Conservation (phyloP, 2,113 vertebrate species). For the Erythrolamprus reginae region DNA sequence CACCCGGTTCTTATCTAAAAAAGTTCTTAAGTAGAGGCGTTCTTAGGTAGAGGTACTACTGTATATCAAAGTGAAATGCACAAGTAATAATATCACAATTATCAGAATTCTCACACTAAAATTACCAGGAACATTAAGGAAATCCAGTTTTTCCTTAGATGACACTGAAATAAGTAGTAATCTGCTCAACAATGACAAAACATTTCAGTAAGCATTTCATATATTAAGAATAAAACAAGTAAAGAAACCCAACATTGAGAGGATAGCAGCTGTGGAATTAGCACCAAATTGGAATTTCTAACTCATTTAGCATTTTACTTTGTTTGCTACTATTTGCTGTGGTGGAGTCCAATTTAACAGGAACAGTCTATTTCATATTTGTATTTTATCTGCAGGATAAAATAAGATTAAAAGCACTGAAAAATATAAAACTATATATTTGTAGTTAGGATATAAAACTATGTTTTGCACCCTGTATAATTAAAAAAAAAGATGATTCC, state of each 20-base stretch:
- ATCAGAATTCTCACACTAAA: neutral
- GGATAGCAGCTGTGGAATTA: neutral
- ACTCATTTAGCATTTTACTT: neutral
- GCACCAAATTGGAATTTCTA: neutral
- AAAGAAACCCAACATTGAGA: neutral
- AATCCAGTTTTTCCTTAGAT: neutral
- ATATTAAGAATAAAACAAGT: neutral
- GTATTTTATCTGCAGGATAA: conserved; percentile 2
- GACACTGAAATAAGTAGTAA: neutral
- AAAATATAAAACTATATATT: no score
- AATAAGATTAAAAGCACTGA: conserved; percentile 21
- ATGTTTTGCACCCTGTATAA: neutral
- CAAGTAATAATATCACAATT: neutral
- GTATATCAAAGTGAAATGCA: neutral
- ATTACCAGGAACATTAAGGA: neutral
- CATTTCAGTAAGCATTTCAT: neutral
- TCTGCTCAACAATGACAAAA: neutral
- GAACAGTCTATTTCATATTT: neutral
- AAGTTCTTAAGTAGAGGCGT: no score
- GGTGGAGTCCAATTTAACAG: neutral
- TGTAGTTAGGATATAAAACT: neutral
- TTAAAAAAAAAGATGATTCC: conserved; percentile 14
- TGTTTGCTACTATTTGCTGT: neutral
- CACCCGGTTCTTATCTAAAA: no score
- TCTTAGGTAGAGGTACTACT: no score